Evolutionary conservation across 2,888 invertebrate species (phyloP).

Genomic region (Lysandra coridon): DNA sequence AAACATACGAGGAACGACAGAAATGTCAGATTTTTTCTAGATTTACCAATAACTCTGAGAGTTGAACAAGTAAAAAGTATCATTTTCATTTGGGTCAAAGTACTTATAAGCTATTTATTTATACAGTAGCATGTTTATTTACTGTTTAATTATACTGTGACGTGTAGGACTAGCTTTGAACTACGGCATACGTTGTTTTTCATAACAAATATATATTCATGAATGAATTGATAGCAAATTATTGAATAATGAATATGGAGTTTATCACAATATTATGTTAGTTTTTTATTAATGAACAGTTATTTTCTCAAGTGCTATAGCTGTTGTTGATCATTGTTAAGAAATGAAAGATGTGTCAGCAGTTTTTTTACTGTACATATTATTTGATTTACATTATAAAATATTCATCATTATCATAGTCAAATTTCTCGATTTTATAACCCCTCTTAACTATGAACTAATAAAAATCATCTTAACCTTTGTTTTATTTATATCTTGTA

Average conservation of each 20-base stretch:
- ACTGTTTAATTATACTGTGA: neutral
- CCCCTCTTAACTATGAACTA: too few species aligned
- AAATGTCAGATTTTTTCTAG: too few species aligned
- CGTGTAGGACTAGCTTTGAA: neutral
- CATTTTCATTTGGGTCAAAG: neutral
- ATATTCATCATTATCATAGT: too few species aligned
- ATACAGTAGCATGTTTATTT: neutral
- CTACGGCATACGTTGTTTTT: neutral
- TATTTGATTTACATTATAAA: too few species aligned
- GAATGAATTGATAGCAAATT: slow-evolving; percentile 1
- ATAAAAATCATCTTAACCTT: too few species aligned
- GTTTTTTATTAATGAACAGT: neutral
- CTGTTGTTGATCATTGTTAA: too few species aligned
- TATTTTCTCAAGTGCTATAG: neutral
- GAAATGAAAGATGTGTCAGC: too few species aligned
- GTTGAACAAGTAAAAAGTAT: neutral
- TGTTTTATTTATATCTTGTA: too few species aligned
- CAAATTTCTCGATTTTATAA: too few species aligned
- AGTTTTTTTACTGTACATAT: too few species aligned
- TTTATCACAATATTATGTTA: neutral
- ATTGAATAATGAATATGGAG: neutral
- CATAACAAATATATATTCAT: neutral
- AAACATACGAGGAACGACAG: too few species aligned
- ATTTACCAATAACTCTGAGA: neutral
- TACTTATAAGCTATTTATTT: neutral